phyloP scores from a whole-genome alignment of 2,888 invertebrate genomes.

The Parapristionchus giblindavisi region DNA sequence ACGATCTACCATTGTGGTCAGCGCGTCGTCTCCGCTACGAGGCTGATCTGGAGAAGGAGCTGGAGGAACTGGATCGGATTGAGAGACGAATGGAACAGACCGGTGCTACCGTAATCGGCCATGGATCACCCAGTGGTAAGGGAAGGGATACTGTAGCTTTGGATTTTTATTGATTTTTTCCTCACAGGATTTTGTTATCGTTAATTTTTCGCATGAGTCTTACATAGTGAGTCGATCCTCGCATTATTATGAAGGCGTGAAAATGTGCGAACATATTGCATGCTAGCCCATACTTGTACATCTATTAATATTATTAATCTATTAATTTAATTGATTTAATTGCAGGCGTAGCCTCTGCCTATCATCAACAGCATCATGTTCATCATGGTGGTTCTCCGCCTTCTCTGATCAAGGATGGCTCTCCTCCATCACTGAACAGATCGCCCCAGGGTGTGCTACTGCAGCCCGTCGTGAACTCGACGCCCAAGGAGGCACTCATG shows the following conservation, averaged over 20 bases:
- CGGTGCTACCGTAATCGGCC: not conserved
- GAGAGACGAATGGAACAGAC: not conserved
- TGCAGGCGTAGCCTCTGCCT: no score
- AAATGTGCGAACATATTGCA: no score
- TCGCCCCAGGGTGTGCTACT: not conserved
- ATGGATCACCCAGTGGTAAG: not conserved
- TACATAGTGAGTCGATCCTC: no score
- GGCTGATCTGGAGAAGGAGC: conserved; percentile 7
- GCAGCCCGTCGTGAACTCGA: conserved; percentile 27
- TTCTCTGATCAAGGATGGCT: not conserved
- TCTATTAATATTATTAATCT: no score
- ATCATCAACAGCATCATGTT: no score
- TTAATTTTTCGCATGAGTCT: no score
- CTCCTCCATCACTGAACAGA: not conserved
- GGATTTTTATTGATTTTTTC: no score
- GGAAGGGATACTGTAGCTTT: not conserved
- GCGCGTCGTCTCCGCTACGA: conserved; percentile 27
- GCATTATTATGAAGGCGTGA: no score
- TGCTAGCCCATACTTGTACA: no score
- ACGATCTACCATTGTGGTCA: conserved; percentile 8
- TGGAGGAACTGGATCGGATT: conserved; percentile 18
- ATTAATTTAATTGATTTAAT: no score
- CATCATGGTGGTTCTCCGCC: not conserved
- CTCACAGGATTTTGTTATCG: no score
- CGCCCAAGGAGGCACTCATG: conserved; percentile 1